These are phyloP conservation scores for Leuctra nigra DNA, from an alignment of 2,888 invertebrate species.

Conservation along the genomic window DNA sequence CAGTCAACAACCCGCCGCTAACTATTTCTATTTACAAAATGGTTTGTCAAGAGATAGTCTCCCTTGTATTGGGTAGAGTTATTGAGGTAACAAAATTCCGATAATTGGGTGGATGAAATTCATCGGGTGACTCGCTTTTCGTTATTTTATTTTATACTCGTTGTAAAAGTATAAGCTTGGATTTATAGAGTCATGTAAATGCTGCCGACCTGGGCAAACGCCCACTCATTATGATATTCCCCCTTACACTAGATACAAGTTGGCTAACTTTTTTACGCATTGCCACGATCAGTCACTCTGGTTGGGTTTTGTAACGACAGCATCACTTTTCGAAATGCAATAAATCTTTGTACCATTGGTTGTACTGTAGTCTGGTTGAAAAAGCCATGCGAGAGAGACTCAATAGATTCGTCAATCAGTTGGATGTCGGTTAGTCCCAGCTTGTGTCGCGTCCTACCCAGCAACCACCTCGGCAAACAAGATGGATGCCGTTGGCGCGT, in stretches of 20 bases:
- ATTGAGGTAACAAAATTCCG: neutral
- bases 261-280: neutral
- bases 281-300: constrained; percentile 17
- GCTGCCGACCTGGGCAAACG: constrained; percentile 3
- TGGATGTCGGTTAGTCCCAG: constrained; percentile 7
- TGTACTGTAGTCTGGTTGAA: constrained; percentile 7
- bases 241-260: neutral
- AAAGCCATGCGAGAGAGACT: constrained; percentile 20
- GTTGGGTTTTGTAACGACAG: constrained; percentile 2
- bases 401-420: constrained; percentile 22
- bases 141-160: neutral
- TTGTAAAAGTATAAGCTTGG: too few species aligned
- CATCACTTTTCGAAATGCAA: constrained; percentile 10
- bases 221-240: constrained; percentile 14
- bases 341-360: constrained; percentile 12
- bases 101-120: constrained; percentile 9
- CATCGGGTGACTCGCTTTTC: neutral
- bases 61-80: neutral
- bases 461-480: neutral
- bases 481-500: constrained; percentile 7
- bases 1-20: constrained; percentile 3
- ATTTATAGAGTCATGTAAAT: constrained; percentile 2
- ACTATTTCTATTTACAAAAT: constrained; percentile 2
- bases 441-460: neutral
- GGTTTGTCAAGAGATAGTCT: neutral